Percentiles rank a stretch among this genome's conserved stretches.
These are phyloP conservation scores for Planiliza haematocheilus DNA, from an alignment of 2,113 vertebrate genomes.

Conservation along the genomic window DNA sequence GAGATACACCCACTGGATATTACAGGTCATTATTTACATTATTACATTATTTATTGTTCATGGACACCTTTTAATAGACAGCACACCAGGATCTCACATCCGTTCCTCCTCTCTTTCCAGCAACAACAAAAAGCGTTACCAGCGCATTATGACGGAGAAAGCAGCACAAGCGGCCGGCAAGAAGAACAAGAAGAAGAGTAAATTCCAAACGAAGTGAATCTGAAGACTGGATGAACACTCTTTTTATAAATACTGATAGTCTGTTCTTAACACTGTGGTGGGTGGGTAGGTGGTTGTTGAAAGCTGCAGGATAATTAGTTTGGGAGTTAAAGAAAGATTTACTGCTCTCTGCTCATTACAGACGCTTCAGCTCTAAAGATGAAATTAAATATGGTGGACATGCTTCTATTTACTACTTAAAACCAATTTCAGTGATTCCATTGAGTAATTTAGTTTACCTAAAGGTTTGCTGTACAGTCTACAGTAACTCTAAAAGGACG, in stretches of 20 bases:
- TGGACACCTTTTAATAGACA: background rate
- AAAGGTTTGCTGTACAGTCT: too few relatives aligned
- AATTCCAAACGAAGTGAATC: conserved; percentile 84
- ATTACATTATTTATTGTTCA: background rate
- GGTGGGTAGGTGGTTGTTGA: background rate
- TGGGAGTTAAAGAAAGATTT: background rate
- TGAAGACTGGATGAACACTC: conserved; percentile 7
- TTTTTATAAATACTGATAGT: background rate
- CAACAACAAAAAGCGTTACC: conserved; percentile 93
- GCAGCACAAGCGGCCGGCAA: conserved; percentile 89
- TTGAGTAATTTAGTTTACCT: too few relatives aligned
- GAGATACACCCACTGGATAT: background rate
- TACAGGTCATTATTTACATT: background rate
- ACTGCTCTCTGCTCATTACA: conserved; percentile 1
- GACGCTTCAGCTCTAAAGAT: background rate
- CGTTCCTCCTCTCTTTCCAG: conserved; percentile 76
- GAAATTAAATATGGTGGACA: background rate
- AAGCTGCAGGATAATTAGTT: background rate
- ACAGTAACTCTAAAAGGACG: background rate
- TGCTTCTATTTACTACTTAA: background rate
- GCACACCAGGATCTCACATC: background rate
- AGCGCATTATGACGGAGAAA: conserved; percentile 91
- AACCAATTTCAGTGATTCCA: too few relatives aligned
- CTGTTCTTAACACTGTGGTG: background rate
- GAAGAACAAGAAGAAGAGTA: conserved; percentile 90